Evolutionary conservation across 2,113 vertebrate genomes (phyloP).

Genomic region (Paralichthys olivaceus): DNA sequence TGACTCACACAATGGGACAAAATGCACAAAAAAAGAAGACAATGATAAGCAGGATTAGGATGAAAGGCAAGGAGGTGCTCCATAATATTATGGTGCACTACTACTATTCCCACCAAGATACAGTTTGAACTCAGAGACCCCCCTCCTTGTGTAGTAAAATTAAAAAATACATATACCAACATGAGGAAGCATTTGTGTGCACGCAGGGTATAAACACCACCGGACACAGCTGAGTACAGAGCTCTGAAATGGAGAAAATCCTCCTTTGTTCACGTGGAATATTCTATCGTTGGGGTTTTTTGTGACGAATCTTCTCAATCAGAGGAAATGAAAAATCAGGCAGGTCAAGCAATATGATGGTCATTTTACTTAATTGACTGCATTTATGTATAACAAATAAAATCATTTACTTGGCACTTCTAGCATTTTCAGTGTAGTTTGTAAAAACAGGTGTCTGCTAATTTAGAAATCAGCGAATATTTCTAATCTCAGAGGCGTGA

Average conservation of each 20-base stretch:
- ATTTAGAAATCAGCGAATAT: background rate
- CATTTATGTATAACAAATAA: background rate
- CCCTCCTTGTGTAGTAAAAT: too few relatives aligned
- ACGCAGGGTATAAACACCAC: background rate
- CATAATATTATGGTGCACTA: background rate
- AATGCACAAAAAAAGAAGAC: too few relatives aligned
- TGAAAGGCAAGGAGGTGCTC: background rate
- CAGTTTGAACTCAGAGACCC: too few relatives aligned
- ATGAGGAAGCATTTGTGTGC: background rate
- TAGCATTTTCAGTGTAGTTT: background rate
- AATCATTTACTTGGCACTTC: background rate
- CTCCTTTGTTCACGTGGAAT: too few relatives aligned
- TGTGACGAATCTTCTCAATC: background rate
- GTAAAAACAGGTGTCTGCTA: background rate
- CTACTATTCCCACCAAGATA: too few relatives aligned
- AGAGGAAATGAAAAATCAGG: background rate
- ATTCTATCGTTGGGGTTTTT: background rate
- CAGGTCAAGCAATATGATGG: background rate
- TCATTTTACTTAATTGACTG: background rate
- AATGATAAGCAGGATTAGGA: background rate
- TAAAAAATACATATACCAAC: background rate
- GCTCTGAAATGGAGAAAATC: background rate
- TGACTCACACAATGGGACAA: background rate
- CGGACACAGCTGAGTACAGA: background rate
- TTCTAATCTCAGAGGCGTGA: background rate